Percentiles rank a stretch among this genome's conserved stretches.
Evolutionary conservation across 2,888 invertebrate genomes (phyloP).

Genomic region (Taenaris catops): DNA sequence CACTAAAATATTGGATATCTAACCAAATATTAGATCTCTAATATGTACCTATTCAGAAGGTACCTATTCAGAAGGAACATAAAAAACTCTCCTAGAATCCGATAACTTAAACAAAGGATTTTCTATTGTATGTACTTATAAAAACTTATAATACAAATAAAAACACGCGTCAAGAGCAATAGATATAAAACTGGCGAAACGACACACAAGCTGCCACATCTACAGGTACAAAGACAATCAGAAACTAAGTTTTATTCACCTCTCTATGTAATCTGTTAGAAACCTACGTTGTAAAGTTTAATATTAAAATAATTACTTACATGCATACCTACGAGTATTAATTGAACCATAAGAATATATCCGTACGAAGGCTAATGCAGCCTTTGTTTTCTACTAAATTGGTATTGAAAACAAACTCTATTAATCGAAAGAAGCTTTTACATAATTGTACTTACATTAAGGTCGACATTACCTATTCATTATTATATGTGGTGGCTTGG

Average conservation of each 20-base stretch:
- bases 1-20: conserved; percentile 6
- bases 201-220: conserved; percentile 65
- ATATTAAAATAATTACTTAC: conserved; percentile 32
- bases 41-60: conserved; percentile 1
- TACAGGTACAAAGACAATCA: conserved; percentile 52
- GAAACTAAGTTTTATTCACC: conserved; percentile 41
- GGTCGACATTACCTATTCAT: conserved; percentile 48
- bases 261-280: conserved; percentile 35
- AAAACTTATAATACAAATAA: conserved; percentile 25
- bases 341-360: conserved; percentile 19
- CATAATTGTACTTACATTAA: conserved; percentile 57
- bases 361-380: conserved; percentile 15
- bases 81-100: conserved; percentile 1
- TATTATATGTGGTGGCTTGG: conserved; percentile 44
- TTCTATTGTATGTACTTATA: conserved; percentile 18
- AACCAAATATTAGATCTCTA: conserved; percentile 4
- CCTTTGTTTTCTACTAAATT: conserved; percentile 32
- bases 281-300: conserved; percentile 32
- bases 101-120: conserved; percentile 10
- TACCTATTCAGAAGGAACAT: conserved; percentile 1
- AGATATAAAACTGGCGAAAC: conserved; percentile 59
- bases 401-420: conserved; percentile 48
- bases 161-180: conserved; percentile 37
- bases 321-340: conserved; percentile 31
- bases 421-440: conserved; percentile 55